Evolutionary conservation across 2,888 invertebrate species (phyloP).

Genomic region (Trichopria drosophilae): DNA sequence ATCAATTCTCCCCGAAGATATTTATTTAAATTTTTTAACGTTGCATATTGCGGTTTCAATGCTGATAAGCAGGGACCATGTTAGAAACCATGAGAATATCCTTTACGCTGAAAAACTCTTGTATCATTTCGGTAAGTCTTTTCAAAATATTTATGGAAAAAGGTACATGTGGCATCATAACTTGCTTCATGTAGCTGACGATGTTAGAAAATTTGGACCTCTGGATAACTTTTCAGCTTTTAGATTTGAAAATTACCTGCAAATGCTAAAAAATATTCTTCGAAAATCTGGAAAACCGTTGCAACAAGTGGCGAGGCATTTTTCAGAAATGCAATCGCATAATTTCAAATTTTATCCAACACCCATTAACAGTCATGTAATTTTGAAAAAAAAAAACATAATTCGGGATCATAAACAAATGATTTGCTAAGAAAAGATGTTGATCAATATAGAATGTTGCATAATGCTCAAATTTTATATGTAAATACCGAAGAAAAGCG

Average conservation of each 20-base stretch:
- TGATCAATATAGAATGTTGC: no score
- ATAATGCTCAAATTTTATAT: no score
- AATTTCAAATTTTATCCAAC: no score
- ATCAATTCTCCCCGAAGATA: conserved; percentile 8
- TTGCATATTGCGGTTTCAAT: conserved; percentile 30
- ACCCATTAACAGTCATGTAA: no score
- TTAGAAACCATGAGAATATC: conserved; percentile 8
- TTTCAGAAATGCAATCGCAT: no score
- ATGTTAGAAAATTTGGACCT: conserved; percentile 38
- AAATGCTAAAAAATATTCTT: conserved; percentile 1
- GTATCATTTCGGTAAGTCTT: conserved; percentile 39
- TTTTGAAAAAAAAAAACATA: no score
- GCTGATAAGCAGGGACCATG: conserved; percentile 11
- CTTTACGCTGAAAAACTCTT: conserved; percentile 30
- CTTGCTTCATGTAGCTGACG: conserved; percentile 41
- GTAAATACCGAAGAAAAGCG: no score
- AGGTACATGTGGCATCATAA: conserved; percentile 45
- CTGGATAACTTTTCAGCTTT: conserved; percentile 33
- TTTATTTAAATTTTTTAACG: conserved; percentile 29
- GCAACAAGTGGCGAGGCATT: no score
- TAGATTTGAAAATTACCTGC: conserved; percentile 10
- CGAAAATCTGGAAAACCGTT: neutral
- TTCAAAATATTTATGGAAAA: conserved; percentile 38
- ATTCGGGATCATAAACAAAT: no score
- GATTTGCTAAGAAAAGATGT: no score